Evolutionary conservation across 2,797 vertebrate genomes (phyloP), one percentile per base, ranked within the genome.

Genomic region (Chelidonichthys spinosus): DNA sequence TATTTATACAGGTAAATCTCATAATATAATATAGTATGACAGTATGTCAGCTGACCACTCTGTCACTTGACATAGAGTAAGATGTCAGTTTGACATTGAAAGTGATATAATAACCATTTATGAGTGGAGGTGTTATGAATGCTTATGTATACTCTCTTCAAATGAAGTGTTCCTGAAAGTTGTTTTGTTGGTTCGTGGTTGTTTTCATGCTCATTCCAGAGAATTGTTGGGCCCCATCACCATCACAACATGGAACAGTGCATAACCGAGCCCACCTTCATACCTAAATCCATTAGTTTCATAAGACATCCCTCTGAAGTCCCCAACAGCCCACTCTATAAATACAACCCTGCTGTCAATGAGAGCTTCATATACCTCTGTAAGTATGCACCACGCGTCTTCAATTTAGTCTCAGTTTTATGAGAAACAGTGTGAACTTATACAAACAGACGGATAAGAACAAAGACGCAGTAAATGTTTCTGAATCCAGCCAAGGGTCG

Each of bases 401-500:
- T 49, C 35, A 52, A 52, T 58, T 25, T 42, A n/a, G 37, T 63
- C 55, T 67, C 17, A 6, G 46, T 69, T 68, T 74, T 63, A 74
- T 14, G 52, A 62, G 43, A 43, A 1, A 5, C 39, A 54, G 65
- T 40, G 72, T 70, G 36, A 81, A 68, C 36, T 67, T 69, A 18
- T 8, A 35, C 47, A 63, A 73, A 25, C 10, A 43, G 18, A 2
- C 50, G n/a, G 74, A 70, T 46, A 53, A 47, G 47, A 62, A 88
- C 75, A 84, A 76, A 83, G 54, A 54, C 35, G 64, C 62, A 63
- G 69, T 65, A 25, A 83, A 68, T 50, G 65, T 67, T 72, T 79
- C 59, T 90, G 87, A 83, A 65, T 75, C 7, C 37, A 2, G 6
- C 77, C 75, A 90, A 85, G 80, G 75, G 66, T 68, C 84, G 81